These are phyloP conservation scores for Hapalemur alaotrensis DNA, from an alignment of 2,797 vertebrate species.

Conservation along the genomic window DNA sequence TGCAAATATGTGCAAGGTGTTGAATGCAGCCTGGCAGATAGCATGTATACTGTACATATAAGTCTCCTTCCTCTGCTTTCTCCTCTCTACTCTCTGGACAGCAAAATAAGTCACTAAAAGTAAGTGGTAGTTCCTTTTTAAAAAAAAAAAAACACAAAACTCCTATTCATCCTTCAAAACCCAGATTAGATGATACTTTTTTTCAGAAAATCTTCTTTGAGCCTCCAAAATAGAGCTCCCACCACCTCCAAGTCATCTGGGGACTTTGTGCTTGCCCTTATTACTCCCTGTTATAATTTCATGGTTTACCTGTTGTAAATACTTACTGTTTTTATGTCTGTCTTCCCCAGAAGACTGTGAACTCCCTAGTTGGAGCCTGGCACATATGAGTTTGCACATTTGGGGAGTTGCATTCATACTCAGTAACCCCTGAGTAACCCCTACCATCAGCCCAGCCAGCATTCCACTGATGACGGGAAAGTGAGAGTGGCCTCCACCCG, in stretches of 20 bases:
- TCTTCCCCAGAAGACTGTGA: not conserved
- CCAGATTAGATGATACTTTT: not conserved
- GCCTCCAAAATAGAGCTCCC: not conserved
- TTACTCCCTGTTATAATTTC: not conserved
- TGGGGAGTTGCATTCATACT: not conserved
- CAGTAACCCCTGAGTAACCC: not conserved
- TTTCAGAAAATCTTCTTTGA: not conserved
- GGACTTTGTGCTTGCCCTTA: not conserved
- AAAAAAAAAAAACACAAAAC: not conserved
- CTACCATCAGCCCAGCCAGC: not conserved
- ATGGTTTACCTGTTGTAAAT: not conserved
- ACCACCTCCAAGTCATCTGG: not conserved
- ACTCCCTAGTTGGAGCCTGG: not conserved
- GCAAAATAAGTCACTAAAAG: not conserved
- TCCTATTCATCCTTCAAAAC: conserved; percentile 35
- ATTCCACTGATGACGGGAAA: not conserved
- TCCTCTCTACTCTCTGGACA: not conserved
- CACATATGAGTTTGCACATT: not conserved
- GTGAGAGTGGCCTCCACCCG: not conserved
- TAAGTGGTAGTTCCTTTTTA: not conserved
- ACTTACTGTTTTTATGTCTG: not conserved
- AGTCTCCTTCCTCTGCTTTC: not conserved
- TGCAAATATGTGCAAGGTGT: not conserved
- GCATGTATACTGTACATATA: too few species aligned
- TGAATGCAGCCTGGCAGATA: not conserved